Base-by-base conservation (phyloP, 2,888 invertebrate genomes). In the Habrosyne pyritoides region DNA sequence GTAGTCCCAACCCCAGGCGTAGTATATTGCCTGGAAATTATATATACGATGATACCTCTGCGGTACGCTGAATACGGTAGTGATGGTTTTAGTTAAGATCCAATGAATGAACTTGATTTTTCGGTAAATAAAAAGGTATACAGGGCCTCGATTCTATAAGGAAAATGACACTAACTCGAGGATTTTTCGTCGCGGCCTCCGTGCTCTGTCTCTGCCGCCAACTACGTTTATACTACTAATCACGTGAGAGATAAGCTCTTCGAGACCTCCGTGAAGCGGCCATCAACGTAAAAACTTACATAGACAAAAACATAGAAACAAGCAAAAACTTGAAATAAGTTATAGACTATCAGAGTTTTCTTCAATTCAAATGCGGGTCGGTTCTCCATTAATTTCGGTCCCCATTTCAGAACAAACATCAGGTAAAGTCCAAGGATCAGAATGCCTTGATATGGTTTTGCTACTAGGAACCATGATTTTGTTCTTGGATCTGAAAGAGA, bases 371-470 rank as follows among this genome's bases (percentile, higher is more conserved):
- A 94, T 0, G 97, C 94, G 52, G 88, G 80, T 21, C 95, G 90
- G 57, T 94, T 89, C 56, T 93, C 93, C 97, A 97, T 97, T 76
- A 94, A 91, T 47, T 90, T 86, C 0, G 97, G 97, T 0, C 97
- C 97, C 76, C 94, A 89, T 71, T 94, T 94, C 22, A 94, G 86
- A 0, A 97, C 95, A 68, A 97, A 94, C 69, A 94, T 91, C 12
- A 97, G 86, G 78, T 98, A 98, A 0, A 93, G 55, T 0, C 84
- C 81, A 6, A 95, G 82, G 14, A 96, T 64, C 0, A 83, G 51
- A 0, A 95, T 2, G 0, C 93, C 93, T 54, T 95, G 94, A 77
- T 94, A 93, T 2, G 97, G 95, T 33, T 95, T 94, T 0, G 93
- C 90, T 71, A 96, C 94, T 36, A 97, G 79, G 2, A 94, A 93